Base-by-base conservation (phyloP, 2,888 invertebrate species). In the Stenchaetothrips biformis region DNA sequence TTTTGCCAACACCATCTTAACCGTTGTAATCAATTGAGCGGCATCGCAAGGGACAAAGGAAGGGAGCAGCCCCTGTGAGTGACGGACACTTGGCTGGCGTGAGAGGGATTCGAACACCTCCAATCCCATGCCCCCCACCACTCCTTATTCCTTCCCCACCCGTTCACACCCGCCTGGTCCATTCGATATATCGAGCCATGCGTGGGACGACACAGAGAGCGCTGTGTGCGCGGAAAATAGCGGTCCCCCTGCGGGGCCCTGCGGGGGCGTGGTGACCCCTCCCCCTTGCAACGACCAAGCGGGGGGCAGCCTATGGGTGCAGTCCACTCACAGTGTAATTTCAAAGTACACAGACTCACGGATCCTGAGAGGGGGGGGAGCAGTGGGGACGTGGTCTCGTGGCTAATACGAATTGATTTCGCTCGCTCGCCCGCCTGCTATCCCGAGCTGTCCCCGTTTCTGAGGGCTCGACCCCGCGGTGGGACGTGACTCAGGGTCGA, bases 381-480 rank as follows among this genome's bases (percentile, higher is more conserved):
- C 37, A 37, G 37, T 37, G 37, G 37, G 37, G 37, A 37, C 53
- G 53, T 37, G 37, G 37, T 7, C 13, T 16, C 59, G 6, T 13
- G 59, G 59, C 59, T 59, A 59, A 59, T 59, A 59, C 59, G 59
- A 59, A 59, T 59, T 59, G 59, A 59, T 59, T 59, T 59, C 59
- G 37, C 59, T 59, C 59, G 18, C 59, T n/a, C n/a, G n/a, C 59
- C 59, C 13, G 59, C 59, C 1, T 16, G 37, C 37, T 37, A 1
- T 37, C 37, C 37, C 37, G 37, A 37, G 37, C 37, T 4, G 37
- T 37, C 37, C 37, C 37, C 37, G 37, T 4, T 4, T 59, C 18
- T n/a, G 37, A 6, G 4, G 13, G 18, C 59, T 4, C 37, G 37
- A 16, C 59, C 13, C 18, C 59, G 9, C 13, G 13, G 59, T 0